Evolutionary conservation across 2,113 vertebrate species (phyloP).

Genomic region (Holacanthus passer): DNA sequence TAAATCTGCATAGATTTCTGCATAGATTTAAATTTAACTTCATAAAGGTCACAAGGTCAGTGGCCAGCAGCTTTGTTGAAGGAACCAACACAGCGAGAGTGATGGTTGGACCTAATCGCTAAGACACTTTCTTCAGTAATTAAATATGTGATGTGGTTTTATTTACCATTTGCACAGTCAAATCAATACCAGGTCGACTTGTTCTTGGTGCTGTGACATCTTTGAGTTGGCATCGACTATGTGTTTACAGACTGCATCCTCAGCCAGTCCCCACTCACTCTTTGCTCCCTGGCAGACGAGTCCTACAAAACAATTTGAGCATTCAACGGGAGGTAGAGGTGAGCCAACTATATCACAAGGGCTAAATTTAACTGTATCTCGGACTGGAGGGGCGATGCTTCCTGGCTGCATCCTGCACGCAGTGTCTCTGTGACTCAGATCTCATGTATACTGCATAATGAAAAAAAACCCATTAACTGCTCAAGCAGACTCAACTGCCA

Average conservation of each 20-base stretch:
- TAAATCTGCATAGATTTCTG: too few relatives aligned
- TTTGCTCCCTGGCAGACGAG: neutral
- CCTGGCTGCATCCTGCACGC: conserved; percentile 15
- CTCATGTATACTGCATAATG: conserved; percentile 25
- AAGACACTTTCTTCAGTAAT: neutral
- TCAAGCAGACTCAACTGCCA: neutral
- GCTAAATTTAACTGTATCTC: conserved; percentile 43
- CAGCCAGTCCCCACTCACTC: neutral
- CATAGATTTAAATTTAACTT: too few relatives aligned
- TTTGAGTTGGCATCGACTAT: conserved; percentile 11
- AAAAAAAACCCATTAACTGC: conserved; percentile 20
- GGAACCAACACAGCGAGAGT: neutral
- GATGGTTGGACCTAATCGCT: neutral
- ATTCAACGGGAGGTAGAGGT: conserved; percentile 25
- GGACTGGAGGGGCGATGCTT: conserved; percentile 9
- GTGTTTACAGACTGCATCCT: conserved; percentile 19
- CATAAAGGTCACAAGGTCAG: neutral
- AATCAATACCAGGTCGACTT: neutral
- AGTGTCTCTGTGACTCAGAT: conserved; percentile 37
- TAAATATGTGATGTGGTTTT: neutral
- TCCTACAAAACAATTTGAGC: conserved; percentile 32
- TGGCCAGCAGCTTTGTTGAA: neutral
- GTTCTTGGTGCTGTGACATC: neutral
- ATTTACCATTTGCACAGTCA: neutral
- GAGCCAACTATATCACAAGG: conserved; percentile 28